phyloP scores from a whole-genome alignment of 2,797 vertebrate genomes.

The Phalloptychus januarius region DNA sequence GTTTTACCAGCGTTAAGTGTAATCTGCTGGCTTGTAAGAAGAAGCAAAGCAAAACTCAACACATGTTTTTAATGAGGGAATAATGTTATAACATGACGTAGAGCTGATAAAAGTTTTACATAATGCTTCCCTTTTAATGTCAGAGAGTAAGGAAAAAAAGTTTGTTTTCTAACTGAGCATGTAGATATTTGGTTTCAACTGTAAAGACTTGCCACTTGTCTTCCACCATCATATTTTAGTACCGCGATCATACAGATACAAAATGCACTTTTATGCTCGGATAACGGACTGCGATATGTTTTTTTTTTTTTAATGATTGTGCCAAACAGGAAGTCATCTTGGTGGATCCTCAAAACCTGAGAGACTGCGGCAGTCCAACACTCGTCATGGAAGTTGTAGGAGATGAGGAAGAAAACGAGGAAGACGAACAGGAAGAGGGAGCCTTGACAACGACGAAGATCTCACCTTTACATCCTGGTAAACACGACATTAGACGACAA shows the following conservation, averaged over 20 bases:
- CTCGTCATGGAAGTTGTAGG: constrained; percentile 64
- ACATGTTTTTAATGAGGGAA: too few relatives aligned
- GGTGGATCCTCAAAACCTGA: constrained; percentile 47
- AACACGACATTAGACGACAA: constrained; percentile 28
- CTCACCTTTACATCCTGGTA: constrained; percentile 48
- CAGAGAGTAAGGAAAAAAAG: not conserved
- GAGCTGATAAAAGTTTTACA: too few relatives aligned
- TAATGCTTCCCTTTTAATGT: not conserved
- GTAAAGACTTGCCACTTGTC: not conserved
- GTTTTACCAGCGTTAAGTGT: too few relatives aligned
- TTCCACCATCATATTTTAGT: not conserved
- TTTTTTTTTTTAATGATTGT: constrained; percentile 16
- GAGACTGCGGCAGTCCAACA: constrained; percentile 49
- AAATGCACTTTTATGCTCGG: not conserved
- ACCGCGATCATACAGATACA: not conserved
- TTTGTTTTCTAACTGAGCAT: not conserved
- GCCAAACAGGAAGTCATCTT: constrained; percentile 36
- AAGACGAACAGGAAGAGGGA: constrained; percentile 46
- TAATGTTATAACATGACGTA: too few relatives aligned
- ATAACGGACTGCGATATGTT: not conserved
- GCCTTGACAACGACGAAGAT: constrained; percentile 33
- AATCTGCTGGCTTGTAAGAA: too few relatives aligned
- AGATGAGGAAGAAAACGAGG: constrained; percentile 56
- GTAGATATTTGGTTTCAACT: not conserved
- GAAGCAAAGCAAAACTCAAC: too few relatives aligned